Conservation (phyloP, 2,797 vertebrate genomes). For the Cheirogaleus major region DNA sequence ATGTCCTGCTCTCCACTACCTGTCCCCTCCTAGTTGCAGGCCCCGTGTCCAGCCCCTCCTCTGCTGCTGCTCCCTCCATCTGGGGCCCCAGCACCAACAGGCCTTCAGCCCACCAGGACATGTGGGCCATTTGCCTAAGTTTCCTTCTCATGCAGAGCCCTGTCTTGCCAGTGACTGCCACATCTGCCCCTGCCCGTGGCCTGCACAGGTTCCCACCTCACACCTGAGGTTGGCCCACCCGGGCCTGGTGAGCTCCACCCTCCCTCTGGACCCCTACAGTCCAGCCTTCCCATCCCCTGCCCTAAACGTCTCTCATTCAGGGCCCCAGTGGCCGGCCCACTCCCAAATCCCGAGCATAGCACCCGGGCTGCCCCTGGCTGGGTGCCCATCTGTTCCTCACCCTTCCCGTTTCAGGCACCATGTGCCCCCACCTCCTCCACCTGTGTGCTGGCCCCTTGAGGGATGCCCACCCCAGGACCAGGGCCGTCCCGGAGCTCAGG, state of each 20-base stretch:
- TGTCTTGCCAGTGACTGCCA: background rate
- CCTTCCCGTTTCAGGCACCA: fast-evolving
- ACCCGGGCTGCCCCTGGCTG: background rate
- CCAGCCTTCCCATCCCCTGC: too few relatives aligned
- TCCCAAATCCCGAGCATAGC: background rate
- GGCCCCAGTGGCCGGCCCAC: background rate
- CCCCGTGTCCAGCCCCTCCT: background rate
- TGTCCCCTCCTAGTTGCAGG: background rate
- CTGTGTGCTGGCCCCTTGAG: background rate
- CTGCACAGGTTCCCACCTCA: background rate
- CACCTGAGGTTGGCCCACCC: background rate
- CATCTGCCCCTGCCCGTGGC: background rate
- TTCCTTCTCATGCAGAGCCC: background rate
- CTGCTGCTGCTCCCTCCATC: background rate
- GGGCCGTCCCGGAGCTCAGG: background rate
- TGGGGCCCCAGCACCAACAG: background rate
- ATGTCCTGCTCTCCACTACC: background rate
- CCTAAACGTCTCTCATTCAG: background rate
- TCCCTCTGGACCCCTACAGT: background rate
- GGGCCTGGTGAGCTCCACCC: background rate
- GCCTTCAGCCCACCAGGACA: background rate
- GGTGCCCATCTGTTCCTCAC: fast-evolving
- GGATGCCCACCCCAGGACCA: background rate
- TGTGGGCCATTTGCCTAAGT: background rate
- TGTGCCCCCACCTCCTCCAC: background rate